Base-by-base conservation (phyloP, 2,888 invertebrate species). In the Synergus umbraculus region DNA sequence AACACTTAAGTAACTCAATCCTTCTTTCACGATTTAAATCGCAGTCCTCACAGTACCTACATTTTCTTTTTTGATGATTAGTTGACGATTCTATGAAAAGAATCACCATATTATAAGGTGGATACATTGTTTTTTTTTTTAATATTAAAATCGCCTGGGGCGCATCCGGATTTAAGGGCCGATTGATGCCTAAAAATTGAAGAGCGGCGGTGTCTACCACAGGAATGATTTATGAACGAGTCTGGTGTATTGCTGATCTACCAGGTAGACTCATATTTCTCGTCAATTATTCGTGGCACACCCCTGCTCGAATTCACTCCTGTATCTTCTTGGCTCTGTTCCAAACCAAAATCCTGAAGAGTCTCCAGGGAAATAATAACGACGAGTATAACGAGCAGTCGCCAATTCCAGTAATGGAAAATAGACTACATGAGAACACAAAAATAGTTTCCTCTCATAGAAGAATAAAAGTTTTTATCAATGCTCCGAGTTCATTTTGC, bases 1-100 rank as follows among this genome's bases (percentile, higher is more conserved):
- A 82, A 83, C 80, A 79, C 83, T 83, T 82, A 82, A 79, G 83
- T 81, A 81, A 82, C 77, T 82, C 79, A 69, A 69, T 49, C 54
- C n/a, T 54, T n/a, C 8, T 54, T n/a, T n/a, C 54, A 54, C n/a
- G n/a, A 54, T 9, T n/a, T 43, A 43, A 7, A 43, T 43, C 8
- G 8, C 43, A 29, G 22, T 29, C 22, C 1, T 29, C 22, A 29
- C 22, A 29, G 22, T 29, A 29, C 22, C 22, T 29, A 29, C 1
- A 29, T 29, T 29, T 29, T 29, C 22, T 29, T 29, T 29, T 29
- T 29, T 29, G 22, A 29, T 12, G 22, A 29, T 12, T n/a, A 60
- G 12, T 60, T 18, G 60, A 60, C 22, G 60, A 60, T 22, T 22
- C 4, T n/a, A 22, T 60, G 18, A 60, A 60, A 60, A 22, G 10